phyloP scores from a whole-genome alignment of 2,113 vertebrate species.

The Corydoras sp. region DNA sequence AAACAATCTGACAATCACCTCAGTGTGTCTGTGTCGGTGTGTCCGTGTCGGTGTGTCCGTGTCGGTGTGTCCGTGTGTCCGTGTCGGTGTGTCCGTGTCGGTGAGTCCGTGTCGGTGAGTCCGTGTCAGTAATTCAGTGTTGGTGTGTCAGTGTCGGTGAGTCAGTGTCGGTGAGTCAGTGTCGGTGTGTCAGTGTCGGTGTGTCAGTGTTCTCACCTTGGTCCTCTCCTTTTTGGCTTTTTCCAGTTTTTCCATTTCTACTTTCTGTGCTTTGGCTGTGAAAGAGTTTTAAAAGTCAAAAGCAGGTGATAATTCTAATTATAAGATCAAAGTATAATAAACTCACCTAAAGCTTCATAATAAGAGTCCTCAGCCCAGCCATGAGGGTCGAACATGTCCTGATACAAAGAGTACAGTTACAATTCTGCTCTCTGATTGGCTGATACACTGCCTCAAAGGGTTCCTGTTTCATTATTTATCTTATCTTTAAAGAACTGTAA shows the following conservation, averaged over 20 bases:
- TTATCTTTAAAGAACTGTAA: no score
- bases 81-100: no score
- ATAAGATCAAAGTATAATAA: not conserved
- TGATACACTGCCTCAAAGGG: no score
- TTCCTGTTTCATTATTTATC: no score
- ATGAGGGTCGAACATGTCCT: constrained; percentile 97
- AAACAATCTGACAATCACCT: not conserved
- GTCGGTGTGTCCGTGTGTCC: no score
- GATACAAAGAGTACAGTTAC: constrained; percentile 4
- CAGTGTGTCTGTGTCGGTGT: no score
- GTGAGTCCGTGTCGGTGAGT: no score
- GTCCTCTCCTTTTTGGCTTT: constrained; percentile 97
- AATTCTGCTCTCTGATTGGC: not conserved
- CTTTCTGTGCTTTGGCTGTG: constrained; percentile 93
- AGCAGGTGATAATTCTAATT: not conserved
- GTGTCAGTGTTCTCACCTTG: constrained; percentile 69
- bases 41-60: no score
- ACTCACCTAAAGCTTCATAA: constrained; percentile 83
- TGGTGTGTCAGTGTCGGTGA: not conserved
- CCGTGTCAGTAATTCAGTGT: not conserved
- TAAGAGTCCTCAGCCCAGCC: constrained; percentile 97
- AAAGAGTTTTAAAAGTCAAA: not conserved
- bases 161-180: not conserved
- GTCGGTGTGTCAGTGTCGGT: not conserved
- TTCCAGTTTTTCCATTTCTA: constrained; percentile 97